Evolutionary conservation across 2,113 vertebrate species (phyloP).

Genomic region (Maccullochella peelii): DNA sequence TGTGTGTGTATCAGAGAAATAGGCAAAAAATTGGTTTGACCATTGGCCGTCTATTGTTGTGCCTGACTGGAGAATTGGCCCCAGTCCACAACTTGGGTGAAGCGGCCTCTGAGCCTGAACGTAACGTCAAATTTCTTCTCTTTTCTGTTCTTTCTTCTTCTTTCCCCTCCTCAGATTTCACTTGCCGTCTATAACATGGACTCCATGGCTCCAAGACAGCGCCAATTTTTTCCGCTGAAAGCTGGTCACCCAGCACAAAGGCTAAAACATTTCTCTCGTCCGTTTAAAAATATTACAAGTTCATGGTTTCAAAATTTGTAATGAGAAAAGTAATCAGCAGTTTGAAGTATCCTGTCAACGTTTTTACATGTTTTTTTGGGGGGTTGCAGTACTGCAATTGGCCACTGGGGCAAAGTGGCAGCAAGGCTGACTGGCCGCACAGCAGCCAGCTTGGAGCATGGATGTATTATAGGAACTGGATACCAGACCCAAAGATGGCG

Average conservation of each 20-base stretch:
- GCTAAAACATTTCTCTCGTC: neutral
- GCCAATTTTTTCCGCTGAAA: neutral
- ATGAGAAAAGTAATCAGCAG: neutral
- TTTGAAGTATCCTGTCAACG: neutral
- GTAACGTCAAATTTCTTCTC: neutral
- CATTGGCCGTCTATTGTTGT: neutral
- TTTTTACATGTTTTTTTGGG: neutral
- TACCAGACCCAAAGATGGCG: too few species aligned
- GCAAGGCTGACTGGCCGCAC: neutral
- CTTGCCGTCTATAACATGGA: neutral
- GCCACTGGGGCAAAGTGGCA: neutral
- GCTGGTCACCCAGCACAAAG: neutral
- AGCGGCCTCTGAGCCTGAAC: neutral
- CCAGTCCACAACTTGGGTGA: neutral
- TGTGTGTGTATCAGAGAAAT: neutral
- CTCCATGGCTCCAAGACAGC: neutral
- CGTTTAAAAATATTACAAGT: neutral
- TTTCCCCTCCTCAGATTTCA: neutral
- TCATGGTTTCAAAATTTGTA: neutral
- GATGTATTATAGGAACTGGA: too few species aligned
- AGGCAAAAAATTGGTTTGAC: conserved; percentile 10
- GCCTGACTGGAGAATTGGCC: neutral
- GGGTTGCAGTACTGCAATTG: neutral
- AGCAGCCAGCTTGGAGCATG: neutral
- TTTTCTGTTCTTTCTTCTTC: neutral